Percentiles rank a stretch among this genome's conserved stretches.
phyloP scores from a whole-genome alignment of 2,113 vertebrate species.

The Neogale vison region DNA sequence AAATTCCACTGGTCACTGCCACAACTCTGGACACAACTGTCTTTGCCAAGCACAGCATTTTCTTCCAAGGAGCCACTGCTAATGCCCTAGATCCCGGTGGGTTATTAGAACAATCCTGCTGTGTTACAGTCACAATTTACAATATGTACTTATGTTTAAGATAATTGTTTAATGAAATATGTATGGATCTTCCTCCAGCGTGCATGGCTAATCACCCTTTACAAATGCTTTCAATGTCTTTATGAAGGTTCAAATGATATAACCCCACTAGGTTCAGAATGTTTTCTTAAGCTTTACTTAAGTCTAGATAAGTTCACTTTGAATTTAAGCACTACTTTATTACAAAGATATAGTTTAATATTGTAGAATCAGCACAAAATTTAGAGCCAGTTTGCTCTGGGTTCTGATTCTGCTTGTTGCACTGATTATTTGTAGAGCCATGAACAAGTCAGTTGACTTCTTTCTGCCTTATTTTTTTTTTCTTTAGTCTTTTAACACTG shows the following conservation, averaged over 20 bases:
- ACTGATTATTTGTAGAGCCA: not conserved
- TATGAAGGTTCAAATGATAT: not conserved
- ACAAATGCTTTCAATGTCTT: not conserved
- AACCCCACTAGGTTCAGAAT: not conserved
- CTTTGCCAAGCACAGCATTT: not conserved
- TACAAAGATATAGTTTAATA: not conserved
- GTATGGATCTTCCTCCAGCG: constrained; percentile 16
- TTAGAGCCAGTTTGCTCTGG: not conserved
- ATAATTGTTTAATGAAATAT: constrained; percentile 56
- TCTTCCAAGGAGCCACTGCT: not conserved
- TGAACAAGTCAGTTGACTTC: not conserved
- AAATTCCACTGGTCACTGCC: not conserved
- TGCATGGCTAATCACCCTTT: constrained; percentile 14
- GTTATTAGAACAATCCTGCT: not conserved
- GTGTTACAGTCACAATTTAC: not conserved
- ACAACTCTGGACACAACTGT: not conserved
- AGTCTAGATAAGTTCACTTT: not conserved
- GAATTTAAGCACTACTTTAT: not conserved
- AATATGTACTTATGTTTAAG: not conserved
- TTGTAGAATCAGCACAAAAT: not conserved
- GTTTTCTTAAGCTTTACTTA: not conserved
- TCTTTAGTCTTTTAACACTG: not conserved
- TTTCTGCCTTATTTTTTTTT: not conserved
- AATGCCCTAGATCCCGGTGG: not conserved
- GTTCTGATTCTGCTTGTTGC: not conserved